Evolutionary conservation across 2,888 invertebrate species (phyloP).

Genomic region (Gymnocheta viridis): DNA sequence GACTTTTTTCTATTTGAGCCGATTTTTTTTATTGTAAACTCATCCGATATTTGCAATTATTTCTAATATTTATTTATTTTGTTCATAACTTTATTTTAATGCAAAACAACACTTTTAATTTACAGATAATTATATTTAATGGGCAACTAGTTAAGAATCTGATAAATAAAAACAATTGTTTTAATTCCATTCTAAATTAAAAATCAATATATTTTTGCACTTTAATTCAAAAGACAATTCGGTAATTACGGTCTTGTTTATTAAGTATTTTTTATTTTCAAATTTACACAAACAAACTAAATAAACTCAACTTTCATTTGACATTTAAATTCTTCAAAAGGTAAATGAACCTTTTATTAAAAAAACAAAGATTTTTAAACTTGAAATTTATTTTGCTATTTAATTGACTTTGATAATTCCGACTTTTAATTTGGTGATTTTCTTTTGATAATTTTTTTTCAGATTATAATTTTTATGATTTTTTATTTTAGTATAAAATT

Average conservation of each 20-base stretch:
- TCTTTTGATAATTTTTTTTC: not conserved
- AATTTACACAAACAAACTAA: constrained; percentile 3
- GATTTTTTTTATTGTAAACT: too few relatives aligned
- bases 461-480: not conserved
- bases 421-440: not conserved
- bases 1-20: too few relatives aligned
- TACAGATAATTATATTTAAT: too few relatives aligned
- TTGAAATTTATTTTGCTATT: constrained; percentile 28
- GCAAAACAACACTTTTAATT: too few relatives aligned
- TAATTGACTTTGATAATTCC: constrained; percentile 4
- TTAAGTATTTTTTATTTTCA: not conserved
- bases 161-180: too few relatives aligned
- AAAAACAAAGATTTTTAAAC: not conserved
- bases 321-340: constrained; percentile 35
- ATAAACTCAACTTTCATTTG: constrained; percentile 42
- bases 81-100: too few relatives aligned
- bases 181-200: too few relatives aligned
- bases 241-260: not conserved
- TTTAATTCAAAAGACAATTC: not conserved
- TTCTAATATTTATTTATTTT: too few relatives aligned
- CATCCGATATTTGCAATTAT: too few relatives aligned
- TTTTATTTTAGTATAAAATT: not conserved
- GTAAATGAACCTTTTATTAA: constrained; percentile 37
- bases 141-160: too few relatives aligned
- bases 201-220: not conserved